phyloP scores from a whole-genome alignment of 2,888 invertebrate species.

The Crematogaster levior region DNA sequence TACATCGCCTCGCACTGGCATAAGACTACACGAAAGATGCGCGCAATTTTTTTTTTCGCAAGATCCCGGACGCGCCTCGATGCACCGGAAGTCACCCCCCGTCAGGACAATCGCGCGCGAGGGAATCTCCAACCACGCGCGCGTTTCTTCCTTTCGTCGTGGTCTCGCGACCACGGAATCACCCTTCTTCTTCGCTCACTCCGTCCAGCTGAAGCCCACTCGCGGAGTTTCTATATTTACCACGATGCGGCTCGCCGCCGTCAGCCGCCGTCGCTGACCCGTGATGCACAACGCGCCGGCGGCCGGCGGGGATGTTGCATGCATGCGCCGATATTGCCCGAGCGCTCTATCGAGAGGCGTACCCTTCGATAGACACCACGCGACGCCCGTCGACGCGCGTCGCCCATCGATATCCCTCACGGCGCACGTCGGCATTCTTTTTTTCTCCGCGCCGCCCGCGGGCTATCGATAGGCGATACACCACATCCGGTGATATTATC shows the following conservation, averaged over 20 bases:
- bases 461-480: constrained; percentile 40
- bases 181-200: constrained; percentile 34
- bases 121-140: background rate
- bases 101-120: background rate
- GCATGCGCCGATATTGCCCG: constrained; percentile 44
- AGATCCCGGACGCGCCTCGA: too few relatives aligned
- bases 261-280: constrained; percentile 50
- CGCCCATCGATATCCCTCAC: constrained; percentile 29
- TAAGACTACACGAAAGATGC: background rate
- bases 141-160: constrained; percentile 14
- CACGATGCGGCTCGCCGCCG: constrained; percentile 16
- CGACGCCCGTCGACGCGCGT: constrained; percentile 48
- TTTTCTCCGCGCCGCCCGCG: constrained; percentile 16
- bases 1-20: background rate
- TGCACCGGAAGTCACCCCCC: background rate
- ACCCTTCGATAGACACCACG: constrained; percentile 45
- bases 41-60: constrained; percentile 1
- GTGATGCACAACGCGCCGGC: constrained; percentile 49
- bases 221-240: constrained; percentile 46
- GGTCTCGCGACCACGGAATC: constrained; percentile 13
- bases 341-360: constrained; percentile 43
- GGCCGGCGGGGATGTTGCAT: constrained; percentile 34
- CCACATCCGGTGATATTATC: constrained; percentile 49
- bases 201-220: constrained; percentile 32
- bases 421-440: constrained; percentile 37